Conservation (phyloP, 2,888 invertebrate species). For the Gandaritis pyraliata region DNA sequence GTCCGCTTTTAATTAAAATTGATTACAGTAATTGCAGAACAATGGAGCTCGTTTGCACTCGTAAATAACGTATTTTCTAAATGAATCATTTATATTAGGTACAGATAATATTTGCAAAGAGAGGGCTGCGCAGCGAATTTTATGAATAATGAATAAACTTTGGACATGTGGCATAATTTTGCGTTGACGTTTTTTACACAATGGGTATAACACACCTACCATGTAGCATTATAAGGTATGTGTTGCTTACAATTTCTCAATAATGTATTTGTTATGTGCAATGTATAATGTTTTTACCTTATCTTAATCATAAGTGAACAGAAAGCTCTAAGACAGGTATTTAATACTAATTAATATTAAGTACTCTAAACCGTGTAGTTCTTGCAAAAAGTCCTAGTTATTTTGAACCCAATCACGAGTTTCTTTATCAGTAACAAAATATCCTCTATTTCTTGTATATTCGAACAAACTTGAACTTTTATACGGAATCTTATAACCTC, state of each 20-base stretch:
- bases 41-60: constrained; percentile 60
- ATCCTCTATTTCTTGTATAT: constrained; percentile 9
- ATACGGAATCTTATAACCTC: constrained; percentile 58
- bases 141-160: constrained; percentile 14
- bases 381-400: background rate
- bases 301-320: too few species aligned
- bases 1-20: constrained; percentile 57
- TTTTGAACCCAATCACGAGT: constrained; percentile 5
- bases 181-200: constrained; percentile 8
- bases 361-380: too few species aligned
- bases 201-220: background rate
- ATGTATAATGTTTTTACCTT: too few species aligned
- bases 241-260: too few species aligned
- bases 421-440: constrained; percentile 13
- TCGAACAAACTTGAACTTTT: constrained; percentile 41
- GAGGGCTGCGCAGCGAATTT: constrained; percentile 8
- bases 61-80: constrained; percentile 51
- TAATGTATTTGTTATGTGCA: too few species aligned
- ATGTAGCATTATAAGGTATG: too few species aligned
- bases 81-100: constrained; percentile 42
- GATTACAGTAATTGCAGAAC: constrained; percentile 61
- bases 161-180: constrained; percentile 9
- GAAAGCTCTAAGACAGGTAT: too few species aligned
- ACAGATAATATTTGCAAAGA: constrained; percentile 17
- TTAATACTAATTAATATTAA: too few species aligned